Percentiles rank a stretch among this genome's conserved stretches.
Evolutionary conservation across 37 sponge, comb jelly and placozoan species (phyloP).

Genomic region (Petrosia ficiformis): DNA sequence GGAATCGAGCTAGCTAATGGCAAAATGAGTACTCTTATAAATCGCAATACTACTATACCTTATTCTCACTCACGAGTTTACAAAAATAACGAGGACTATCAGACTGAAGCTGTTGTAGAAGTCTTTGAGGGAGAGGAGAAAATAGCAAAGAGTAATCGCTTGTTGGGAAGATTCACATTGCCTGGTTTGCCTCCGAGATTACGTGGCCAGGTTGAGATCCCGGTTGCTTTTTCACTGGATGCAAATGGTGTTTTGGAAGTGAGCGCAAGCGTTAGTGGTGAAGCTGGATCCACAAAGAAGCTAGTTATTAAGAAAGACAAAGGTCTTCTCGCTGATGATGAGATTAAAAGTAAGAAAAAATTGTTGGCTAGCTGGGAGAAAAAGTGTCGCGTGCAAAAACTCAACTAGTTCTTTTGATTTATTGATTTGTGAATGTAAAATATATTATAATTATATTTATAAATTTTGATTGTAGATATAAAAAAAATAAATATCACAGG

Average conservation of each 20-base stretch:
- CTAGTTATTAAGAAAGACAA: constrained; percentile 91
- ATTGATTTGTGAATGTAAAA: background rate
- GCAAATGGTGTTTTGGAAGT: constrained; percentile 89
- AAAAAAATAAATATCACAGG: too few relatives aligned
- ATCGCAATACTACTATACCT: constrained; percentile 90
- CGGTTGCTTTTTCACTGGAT: constrained; percentile 76
- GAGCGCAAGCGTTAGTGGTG: constrained; percentile 70
- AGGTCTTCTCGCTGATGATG: constrained; percentile 69
- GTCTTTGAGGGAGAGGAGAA: constrained; percentile 93
- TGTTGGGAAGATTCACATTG: constrained; percentile 78
- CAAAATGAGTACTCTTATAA: constrained; percentile 80
- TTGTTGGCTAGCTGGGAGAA: constrained; percentile 71
- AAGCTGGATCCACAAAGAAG: constrained; percentile 55
- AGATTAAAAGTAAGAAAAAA: constrained; percentile 49
- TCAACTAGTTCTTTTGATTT: constrained; percentile 42
- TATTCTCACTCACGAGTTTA: constrained; percentile 79
- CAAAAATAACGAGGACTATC: constrained; percentile 87
- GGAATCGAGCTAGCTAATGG: constrained; percentile 86
- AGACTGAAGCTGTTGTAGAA: constrained; percentile 73
- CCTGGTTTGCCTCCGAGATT: constrained; percentile 79
- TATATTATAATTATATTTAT: background rate
- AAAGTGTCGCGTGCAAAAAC: constrained; percentile 58
- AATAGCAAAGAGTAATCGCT: constrained; percentile 61
- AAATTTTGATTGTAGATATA: background rate
- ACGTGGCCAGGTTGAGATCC: constrained; percentile 73